These are phyloP conservation scores for Anolis sagrei DNA, from an alignment of 2,113 vertebrate genomes.

Conservation along the genomic window DNA sequence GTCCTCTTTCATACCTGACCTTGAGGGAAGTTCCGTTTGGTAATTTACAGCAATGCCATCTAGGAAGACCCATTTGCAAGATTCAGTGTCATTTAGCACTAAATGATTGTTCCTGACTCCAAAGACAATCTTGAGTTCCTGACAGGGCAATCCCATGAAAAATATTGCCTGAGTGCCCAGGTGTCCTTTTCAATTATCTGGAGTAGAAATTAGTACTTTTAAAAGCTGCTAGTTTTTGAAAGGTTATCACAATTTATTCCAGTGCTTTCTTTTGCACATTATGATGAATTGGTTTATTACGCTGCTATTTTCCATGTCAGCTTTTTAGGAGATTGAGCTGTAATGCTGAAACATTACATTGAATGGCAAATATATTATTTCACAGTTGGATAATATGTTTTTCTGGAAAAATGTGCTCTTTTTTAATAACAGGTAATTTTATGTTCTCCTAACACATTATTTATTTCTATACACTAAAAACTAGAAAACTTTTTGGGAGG, in stretches of 20 bases:
- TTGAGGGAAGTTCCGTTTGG: conserved; percentile 81
- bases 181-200: conserved; percentile 91
- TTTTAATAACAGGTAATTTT: conserved; percentile 82
- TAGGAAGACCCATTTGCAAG: conserved; percentile 89
- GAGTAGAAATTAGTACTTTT: conserved; percentile 92
- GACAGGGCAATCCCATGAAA: conserved; percentile 89
- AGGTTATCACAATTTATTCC: conserved; percentile 89
- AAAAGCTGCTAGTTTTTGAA: conserved; percentile 90
- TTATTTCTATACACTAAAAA: conserved; percentile 65
- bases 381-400: conserved; percentile 75
- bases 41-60: conserved; percentile 89
- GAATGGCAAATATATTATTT: conserved; percentile 80
- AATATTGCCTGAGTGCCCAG: conserved; percentile 83
- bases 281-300: conserved; percentile 86
- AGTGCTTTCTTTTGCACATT: conserved; percentile 80
- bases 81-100: conserved; percentile 89
- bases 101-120: conserved; percentile 82
- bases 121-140: conserved; percentile 87
- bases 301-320: conserved; percentile 82
- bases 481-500: conserved; percentile 58
- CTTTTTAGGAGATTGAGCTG: conserved; percentile 80
- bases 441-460: conserved; percentile 74
- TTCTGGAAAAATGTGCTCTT: conserved; percentile 66
- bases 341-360: conserved; percentile 79
- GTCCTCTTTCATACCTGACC: conserved; percentile 81